Evolutionary conservation across 1,140 invertebrate genomes (phyloP).

Genomic region (Gyrodactylus salaris): DNA sequence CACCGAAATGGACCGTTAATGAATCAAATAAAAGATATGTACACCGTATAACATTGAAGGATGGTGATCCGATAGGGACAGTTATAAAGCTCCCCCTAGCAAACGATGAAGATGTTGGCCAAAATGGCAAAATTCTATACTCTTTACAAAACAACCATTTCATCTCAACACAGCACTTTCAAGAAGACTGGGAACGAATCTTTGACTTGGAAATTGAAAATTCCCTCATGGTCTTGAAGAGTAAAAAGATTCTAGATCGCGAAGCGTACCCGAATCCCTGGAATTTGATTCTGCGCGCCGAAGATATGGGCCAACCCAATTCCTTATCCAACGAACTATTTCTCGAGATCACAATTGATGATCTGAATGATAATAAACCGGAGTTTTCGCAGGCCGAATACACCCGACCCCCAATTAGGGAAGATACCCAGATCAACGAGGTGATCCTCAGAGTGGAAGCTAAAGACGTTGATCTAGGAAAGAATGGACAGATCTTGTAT

Average conservation of each 20-base stretch:
- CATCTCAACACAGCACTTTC: too few relatives aligned
- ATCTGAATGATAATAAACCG: background rate
- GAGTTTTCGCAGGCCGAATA: background rate
- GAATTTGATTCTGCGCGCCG: background rate
- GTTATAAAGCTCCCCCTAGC: background rate
- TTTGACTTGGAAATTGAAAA: too few relatives aligned
- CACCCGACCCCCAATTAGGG: background rate
- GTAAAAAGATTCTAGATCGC: background rate
- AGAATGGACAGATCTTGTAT: background rate
- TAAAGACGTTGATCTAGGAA: background rate
- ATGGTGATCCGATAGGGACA: background rate
- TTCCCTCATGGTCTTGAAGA: background rate
- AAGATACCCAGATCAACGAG: background rate
- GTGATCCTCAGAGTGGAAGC: background rate
- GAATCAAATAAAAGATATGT: background rate
- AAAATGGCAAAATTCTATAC: background rate
- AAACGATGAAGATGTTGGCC: background rate
- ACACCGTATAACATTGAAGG: background rate
- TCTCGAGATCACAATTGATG: background rate
- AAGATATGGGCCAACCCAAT: background rate
- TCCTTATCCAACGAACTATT: background rate
- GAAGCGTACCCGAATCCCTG: background rate
- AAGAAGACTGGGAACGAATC: too few relatives aligned
- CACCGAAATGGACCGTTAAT: background rate
- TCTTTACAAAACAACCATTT: too few relatives aligned